Percentiles rank a stretch among this genome's conserved stretches.
Evolutionary conservation across 2,113 vertebrate genomes (phyloP).

Genomic region (Etheostoma cragini): DNA sequence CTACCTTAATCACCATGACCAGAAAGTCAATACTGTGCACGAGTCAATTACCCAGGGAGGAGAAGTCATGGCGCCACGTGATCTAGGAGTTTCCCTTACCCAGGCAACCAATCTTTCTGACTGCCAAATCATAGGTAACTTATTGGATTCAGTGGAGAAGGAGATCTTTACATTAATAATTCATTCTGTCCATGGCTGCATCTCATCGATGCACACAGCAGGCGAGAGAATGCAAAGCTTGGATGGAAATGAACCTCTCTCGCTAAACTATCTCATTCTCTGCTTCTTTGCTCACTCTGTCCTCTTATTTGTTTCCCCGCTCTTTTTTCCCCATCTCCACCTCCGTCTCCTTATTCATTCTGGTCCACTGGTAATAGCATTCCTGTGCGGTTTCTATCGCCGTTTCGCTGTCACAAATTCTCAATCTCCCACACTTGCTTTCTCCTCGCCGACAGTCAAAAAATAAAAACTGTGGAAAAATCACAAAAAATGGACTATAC

Average conservation of each 20-base stretch:
- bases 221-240: conserved; percentile 54
- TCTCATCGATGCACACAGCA: conserved; percentile 41
- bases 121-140: conserved; percentile 76
- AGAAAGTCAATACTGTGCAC: conserved; percentile 77
- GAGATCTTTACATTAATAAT: conserved; percentile 81
- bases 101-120: conserved; percentile 73
- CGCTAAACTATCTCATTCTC: conserved; percentile 41
- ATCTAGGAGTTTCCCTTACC: conserved; percentile 57
- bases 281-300: conserved; percentile 36
- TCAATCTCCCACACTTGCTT: conserved; percentile 36
- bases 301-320: conserved; percentile 50
- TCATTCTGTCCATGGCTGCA: conserved; percentile 65
- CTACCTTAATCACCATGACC: conserved; percentile 77
- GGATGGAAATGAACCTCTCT: conserved; percentile 68
- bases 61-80: conserved; percentile 48
- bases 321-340: conserved; percentile 19
- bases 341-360: conserved; percentile 38
- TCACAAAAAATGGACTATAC: background rate
- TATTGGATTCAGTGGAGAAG: conserved; percentile 73
- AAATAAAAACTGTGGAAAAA: conserved; percentile 45
- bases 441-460: background rate
- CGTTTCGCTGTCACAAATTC: conserved; percentile 44
- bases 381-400: conserved; percentile 27
- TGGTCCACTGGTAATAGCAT: conserved; percentile 47
- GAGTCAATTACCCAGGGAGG: conserved; percentile 75